Percentiles rank a stretch among this genome's conserved stretches.
phyloP scores from a whole-genome alignment of 2,113 vertebrate genomes.

The Brienomyrus longianalis region DNA sequence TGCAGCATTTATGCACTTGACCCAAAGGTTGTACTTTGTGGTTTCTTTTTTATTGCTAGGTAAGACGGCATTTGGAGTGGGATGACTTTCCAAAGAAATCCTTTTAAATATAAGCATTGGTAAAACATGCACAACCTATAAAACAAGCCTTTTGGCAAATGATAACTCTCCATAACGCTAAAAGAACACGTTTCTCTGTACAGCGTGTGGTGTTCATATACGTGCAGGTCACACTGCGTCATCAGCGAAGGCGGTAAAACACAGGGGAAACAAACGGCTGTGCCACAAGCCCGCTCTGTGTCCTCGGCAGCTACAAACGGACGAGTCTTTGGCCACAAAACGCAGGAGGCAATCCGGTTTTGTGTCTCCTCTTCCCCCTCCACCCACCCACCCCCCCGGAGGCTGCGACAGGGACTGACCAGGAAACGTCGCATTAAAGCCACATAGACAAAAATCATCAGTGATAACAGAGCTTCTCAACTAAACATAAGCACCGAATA shows the following conservation, averaged over 20 bases:
- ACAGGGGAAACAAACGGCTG: constrained; percentile 47
- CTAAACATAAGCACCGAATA: constrained; percentile 34
- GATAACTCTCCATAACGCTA: constrained; percentile 38
- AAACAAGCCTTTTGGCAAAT: constrained; percentile 57
- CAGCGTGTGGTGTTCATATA: constrained; percentile 39
- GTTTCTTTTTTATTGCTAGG: constrained; percentile 64
- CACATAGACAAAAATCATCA: constrained; percentile 17
- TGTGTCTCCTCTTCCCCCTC: constrained; percentile 38
- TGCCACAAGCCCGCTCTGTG: constrained; percentile 61
- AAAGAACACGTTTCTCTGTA: constrained; percentile 30
- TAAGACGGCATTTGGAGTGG: constrained; percentile 60
- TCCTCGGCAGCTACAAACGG: constrained; percentile 51
- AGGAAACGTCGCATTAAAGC: constrained; percentile 33
- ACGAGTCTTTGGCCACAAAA: constrained; percentile 44
- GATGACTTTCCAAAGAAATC: constrained; percentile 41
- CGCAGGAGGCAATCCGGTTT: constrained; percentile 28
- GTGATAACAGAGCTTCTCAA: constrained; percentile 42
- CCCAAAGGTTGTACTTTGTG: constrained; percentile 29
- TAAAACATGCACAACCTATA: constrained; percentile 31
- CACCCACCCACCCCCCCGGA: constrained; percentile 44
- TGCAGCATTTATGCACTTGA: constrained; percentile 55
- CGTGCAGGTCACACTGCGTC: constrained; percentile 43
- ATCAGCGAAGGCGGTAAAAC: constrained; percentile 35
- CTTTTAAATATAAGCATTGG: constrained; percentile 32
- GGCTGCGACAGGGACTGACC: constrained; percentile 38